Base-by-base conservation (phyloP, 2,888 invertebrate species). In the Theodoxus fluviatilis region DNA sequence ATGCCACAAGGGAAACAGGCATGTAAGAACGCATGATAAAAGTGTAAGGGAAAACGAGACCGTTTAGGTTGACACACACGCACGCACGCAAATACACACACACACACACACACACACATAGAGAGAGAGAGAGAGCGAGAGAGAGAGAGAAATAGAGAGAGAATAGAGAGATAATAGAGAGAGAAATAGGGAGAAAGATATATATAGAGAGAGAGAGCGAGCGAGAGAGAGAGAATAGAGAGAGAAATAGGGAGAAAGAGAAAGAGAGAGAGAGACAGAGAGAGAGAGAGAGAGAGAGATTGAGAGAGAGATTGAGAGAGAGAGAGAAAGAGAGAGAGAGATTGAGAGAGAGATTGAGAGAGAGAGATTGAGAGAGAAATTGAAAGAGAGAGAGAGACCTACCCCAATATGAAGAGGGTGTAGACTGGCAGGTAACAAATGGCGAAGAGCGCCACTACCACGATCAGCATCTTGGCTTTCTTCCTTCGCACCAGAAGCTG, bases 401-500 rank as follows among this genome's bases (percentile, higher is more conserved):
- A 88, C 88, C 85, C 80, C 43, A 94, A 88, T 18, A 95, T 91
- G 67, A 92, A 93, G 57, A 95, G 89, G 7, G 94, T 88, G 87
- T 96, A 94, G 0, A 96, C 94, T 0, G 96, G 96, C 79, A 96
- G 91, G 87, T 94, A 95, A 88, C 95, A 95, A 68, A 95, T 90
- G 0, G 93, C 95, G 81, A 97, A 97, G 91, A 95, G 93, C 76
- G 92, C 89, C 15, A 96, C 96, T 0, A 97, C 95, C 0, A 94
- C 94, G 0, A 95, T 94, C 65, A 97, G 89, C 96, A 96, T 96
- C 88, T 95, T 95, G n/a, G 96, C 95, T 1, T 95, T 96, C 86
- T 94, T 93, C 74, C 91, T 88, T 64, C 95, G 72, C 18, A 80
- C 71, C 63, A 75, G 71, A 18, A 81, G 73, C 65, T 81, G 80